These are phyloP conservation scores for Saimiri boliviensis DNA, from an alignment of 2,113 vertebrate species.

Conservation along the genomic window DNA sequence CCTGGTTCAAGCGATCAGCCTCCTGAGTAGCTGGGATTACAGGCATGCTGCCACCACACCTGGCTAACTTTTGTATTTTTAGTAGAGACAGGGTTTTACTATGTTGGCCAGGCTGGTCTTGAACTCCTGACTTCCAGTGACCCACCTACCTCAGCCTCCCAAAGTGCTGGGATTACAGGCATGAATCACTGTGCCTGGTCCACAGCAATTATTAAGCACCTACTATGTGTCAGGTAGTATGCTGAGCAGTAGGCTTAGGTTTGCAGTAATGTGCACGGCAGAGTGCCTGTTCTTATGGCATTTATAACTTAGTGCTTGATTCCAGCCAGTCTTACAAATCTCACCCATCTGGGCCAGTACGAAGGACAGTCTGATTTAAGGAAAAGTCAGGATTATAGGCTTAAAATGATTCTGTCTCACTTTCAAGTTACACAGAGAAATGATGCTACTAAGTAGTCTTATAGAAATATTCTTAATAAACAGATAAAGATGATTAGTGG, in stretches of 20 bases:
- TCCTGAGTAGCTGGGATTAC: too few relatives aligned
- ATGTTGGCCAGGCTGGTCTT: too few relatives aligned
- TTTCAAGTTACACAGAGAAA: neutral
- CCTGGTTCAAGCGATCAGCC: too few relatives aligned
- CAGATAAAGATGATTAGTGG: conserved; percentile 43
- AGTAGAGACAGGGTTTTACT: too few relatives aligned
- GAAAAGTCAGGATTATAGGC: neutral
- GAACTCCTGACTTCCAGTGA: too few relatives aligned
- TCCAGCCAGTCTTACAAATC: neutral
- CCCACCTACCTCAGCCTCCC: too few relatives aligned
- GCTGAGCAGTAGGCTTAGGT: neutral
- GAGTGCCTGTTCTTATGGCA: neutral
- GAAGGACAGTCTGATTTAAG: neutral
- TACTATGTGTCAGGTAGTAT: neutral
- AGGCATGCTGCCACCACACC: too few relatives aligned
- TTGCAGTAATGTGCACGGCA: neutral
- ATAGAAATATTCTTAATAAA: conserved; percentile 30
- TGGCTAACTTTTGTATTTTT: too few relatives aligned
- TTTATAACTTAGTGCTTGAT: neutral
- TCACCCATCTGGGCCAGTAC: neutral
- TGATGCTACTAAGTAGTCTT: neutral
- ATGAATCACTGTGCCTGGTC: too few relatives aligned
- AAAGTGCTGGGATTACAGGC: too few relatives aligned
- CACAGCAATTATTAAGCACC: neutral
- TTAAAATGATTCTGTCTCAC: neutral